Percentiles rank a stretch among this genome's conserved stretches.
phyloP scores from a whole-genome alignment of 2,888 invertebrate genomes.

The Ganaspis brasiliensis region DNA sequence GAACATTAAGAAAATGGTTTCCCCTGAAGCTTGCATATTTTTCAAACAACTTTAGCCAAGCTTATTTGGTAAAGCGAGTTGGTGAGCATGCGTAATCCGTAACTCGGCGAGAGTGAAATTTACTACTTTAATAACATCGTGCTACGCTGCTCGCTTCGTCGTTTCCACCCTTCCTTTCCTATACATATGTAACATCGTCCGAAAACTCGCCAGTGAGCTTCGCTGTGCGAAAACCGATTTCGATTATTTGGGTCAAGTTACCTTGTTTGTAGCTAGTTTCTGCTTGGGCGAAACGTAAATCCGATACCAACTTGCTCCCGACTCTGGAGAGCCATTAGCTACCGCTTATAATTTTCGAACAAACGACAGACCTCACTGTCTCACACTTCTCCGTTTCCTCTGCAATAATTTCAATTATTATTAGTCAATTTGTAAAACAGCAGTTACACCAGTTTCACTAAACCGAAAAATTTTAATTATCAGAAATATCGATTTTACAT shows the following conservation, averaged over 20 bases:
- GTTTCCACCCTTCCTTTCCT: constrained; percentile 28
- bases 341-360: constrained; percentile 32
- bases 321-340: constrained; percentile 39
- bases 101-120: constrained; percentile 69
- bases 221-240: constrained; percentile 65
- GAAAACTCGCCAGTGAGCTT: constrained; percentile 58
- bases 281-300: constrained; percentile 65
- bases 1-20: constrained; percentile 15
- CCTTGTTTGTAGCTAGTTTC: constrained; percentile 48
- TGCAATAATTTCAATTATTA: constrained; percentile 9
- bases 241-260: constrained; percentile 69
- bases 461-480: not conserved
- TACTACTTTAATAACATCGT: constrained; percentile 73
- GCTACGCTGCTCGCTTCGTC: constrained; percentile 41
- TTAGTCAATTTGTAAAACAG: not conserved
- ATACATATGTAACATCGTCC: constrained; percentile 56
- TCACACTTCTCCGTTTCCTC: not conserved
- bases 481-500: not conserved
- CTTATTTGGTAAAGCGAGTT: constrained; percentile 43
- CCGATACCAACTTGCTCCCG: constrained; percentile 48
- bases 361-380: constrained; percentile 23
- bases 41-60: constrained; percentile 16
- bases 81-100: constrained; percentile 66
- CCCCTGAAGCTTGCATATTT: constrained; percentile 20
- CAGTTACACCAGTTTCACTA: no score